Conservation (phyloP, 2,113 vertebrate species). For the Protomyctophum bolini region DNA sequence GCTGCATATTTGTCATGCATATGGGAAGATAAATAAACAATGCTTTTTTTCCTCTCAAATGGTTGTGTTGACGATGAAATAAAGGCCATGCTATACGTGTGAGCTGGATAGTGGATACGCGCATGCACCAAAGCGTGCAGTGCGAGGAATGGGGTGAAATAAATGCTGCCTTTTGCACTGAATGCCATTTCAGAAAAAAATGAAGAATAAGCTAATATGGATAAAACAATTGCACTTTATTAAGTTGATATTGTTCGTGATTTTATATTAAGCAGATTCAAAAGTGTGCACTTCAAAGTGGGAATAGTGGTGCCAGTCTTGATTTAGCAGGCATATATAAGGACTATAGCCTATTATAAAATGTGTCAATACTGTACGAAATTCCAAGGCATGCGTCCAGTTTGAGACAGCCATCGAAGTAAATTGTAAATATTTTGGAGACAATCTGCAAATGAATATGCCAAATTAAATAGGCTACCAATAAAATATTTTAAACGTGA, state of each 20-base stretch:
- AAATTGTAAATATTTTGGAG: neutral
- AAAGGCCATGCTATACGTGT: neutral
- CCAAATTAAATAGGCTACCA: neutral
- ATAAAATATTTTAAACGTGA: too few species aligned
- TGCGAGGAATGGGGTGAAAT: neutral
- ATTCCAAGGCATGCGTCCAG: conserved; percentile 2
- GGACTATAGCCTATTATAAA: neutral
- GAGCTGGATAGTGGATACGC: too few species aligned
- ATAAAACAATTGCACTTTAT: conserved; percentile 61
- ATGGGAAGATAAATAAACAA: neutral
- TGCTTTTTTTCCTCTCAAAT: neutral
- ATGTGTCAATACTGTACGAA: neutral
- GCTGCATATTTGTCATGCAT: conserved; percentile 2
- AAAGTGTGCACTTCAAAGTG: conserved; percentile 70
- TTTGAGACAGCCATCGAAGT: neutral
- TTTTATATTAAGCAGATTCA: conserved; percentile 52
- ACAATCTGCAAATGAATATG: neutral
- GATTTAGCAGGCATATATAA: conserved; percentile 23
- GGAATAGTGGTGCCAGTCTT: conserved; percentile 33
- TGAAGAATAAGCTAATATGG: conserved; percentile 68
- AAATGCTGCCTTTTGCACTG: conserved; percentile 36
- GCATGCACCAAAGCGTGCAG: too few species aligned
- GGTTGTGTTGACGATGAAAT: neutral
- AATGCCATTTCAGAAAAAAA: conserved; percentile 38
- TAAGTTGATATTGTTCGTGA: conserved; percentile 37